phyloP scores from a whole-genome alignment of 2,113 vertebrate genomes.

The Procavia capensis region DNA sequence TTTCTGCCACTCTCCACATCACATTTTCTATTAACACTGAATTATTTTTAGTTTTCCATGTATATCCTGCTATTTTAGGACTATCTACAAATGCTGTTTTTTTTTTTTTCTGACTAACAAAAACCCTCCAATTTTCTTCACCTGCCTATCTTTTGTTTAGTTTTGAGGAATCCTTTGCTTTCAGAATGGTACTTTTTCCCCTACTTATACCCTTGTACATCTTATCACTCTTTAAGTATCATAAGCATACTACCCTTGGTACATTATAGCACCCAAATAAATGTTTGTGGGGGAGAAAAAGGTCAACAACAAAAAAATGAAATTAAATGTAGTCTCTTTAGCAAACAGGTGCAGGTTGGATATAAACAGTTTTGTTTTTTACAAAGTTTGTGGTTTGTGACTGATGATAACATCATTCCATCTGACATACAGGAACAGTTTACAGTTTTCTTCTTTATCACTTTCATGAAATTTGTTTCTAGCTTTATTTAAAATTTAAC shows the following conservation, averaged over 20 bases:
- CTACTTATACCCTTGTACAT: not conserved
- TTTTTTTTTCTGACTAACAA: conserved; percentile 27
- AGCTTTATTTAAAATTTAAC: not conserved
- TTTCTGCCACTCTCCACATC: conserved; percentile 18
- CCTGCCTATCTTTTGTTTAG: not conserved
- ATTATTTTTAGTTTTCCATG: conserved; percentile 61
- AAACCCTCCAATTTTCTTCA: not conserved
- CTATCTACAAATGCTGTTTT: conserved; percentile 27
- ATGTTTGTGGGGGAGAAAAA: not conserved
- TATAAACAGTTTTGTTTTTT: not conserved
- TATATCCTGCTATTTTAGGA: conserved; percentile 57
- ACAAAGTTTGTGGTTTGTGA: not conserved
- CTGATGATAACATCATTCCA: not conserved
- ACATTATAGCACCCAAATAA: not conserved
- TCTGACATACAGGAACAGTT: not conserved
- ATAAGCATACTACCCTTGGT: not conserved
- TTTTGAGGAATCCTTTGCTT: not conserved
- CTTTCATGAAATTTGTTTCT: conserved; percentile 10
- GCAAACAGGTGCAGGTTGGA: not conserved
- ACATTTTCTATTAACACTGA: not conserved
- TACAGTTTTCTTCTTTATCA: not conserved
- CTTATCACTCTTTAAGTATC: not conserved
- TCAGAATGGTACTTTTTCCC: no score
- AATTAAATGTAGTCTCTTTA: not conserved
- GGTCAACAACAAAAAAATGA: no score